phyloP scores from a whole-genome alignment of 2,113 vertebrate species.

The Silurus asotus region DNA sequence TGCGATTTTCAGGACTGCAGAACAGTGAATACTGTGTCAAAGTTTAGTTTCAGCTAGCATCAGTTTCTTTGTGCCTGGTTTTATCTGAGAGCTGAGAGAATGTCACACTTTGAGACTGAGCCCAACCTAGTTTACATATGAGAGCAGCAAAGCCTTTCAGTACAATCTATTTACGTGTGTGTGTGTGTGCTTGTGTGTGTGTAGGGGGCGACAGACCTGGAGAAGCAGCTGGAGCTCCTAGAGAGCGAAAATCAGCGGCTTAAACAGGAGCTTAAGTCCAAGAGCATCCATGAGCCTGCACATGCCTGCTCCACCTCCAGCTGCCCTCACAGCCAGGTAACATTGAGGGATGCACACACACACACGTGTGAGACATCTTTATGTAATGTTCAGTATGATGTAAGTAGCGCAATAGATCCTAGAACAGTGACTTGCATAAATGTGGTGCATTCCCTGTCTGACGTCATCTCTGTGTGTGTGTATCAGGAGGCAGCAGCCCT shows the following conservation, averaged over 20 bases:
- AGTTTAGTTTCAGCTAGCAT: neutral
- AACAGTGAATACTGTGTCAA: neutral
- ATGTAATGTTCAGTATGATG: neutral
- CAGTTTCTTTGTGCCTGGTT: neutral
- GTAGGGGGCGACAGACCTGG: slow-evolving; percentile 86
- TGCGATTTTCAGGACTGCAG: neutral
- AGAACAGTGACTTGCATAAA: neutral
- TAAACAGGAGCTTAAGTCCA: slow-evolving; percentile 82
- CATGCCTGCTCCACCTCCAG: slow-evolving; percentile 53
- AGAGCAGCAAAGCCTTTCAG: neutral
- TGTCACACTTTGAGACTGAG: neutral
- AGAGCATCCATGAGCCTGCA: slow-evolving; percentile 63
- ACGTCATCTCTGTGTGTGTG: neutral
- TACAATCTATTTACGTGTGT: neutral
- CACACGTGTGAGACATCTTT: neutral
- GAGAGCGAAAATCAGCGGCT: slow-evolving; percentile 85
- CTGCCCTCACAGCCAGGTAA: slow-evolving; percentile 81
- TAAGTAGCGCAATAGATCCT: neutral
- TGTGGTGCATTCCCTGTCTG: neutral
- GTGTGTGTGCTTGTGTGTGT: slow-evolving; percentile 14
- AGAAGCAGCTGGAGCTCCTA: slow-evolving; percentile 92
- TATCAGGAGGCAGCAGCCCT: slow-evolving; percentile 60
- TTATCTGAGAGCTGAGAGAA: neutral
- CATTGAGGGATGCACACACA: neutral
- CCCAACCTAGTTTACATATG: slow-evolving; percentile 31